Base-by-base conservation (phyloP, 1,140 invertebrate species). In the Drosophila malerkotliana region DNA sequence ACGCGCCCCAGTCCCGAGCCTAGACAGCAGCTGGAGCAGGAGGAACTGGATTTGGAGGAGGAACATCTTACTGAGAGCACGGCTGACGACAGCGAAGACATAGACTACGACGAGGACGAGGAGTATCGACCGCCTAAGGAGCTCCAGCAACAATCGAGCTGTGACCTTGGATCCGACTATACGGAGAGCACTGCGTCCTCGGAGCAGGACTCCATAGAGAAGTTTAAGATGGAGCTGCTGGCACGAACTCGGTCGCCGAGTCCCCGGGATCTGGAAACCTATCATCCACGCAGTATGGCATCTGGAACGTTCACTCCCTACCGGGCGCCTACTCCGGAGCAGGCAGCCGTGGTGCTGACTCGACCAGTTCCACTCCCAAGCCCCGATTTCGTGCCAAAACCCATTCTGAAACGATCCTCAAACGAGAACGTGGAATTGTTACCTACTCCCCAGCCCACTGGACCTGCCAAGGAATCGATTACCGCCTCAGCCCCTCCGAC, bases 321-420 rank as follows among this genome's bases (percentile, higher is more conserved):
- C 52, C 79, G 91, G 18, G 78, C 88, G 0, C 91, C 91, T 1
- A 91, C 92, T 24, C 92, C 92, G 52, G 93, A 94, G 44, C 92
- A 94, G 72, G 92, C 93, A 1, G 93, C 93, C 57, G 92, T 92
- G 59, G 93, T 94, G 56, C 91, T 93, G 7, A 92, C 92, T 6
- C 94, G 94, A 67, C 93, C 93, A 8, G 90, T 94, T 47, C 93
- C 93, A 15, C 92, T 94, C 24, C 93, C 93, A 1, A 94, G 94
- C 83, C 94, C 93, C 0, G 94, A 94, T 79, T 94, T 95, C 74
- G 83, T 95, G 32, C 96, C 95, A 5, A 96, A 96, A 82, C 96
- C 96, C 5, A 96, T 96, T 72, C 77, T 96, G 3, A 96, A 96
- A 76, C 92, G 92, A 21, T 92, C 91, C 3, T 87, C 90, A 92